Evolutionary conservation across 2,113 vertebrate species (phyloP), one percentile per base, ranked within the genome.

Genomic region (Oryzias curvinotus): DNA sequence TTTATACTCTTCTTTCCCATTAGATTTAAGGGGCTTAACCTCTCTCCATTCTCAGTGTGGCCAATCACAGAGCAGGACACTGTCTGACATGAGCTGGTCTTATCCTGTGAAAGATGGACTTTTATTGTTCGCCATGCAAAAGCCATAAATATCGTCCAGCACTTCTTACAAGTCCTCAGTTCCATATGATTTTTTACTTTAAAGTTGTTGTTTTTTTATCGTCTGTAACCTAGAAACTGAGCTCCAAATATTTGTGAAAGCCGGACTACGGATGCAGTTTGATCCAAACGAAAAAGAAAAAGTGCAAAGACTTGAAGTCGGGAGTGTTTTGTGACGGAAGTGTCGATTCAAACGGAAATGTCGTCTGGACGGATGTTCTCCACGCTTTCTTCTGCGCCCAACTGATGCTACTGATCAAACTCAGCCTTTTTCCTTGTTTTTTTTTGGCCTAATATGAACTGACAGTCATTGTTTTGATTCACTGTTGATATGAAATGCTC

Each of bases 381-480:
- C 0, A 75, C 52, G 65, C 61, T 59, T 23, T 70, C 14, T 48
- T 71, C 49, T 62, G 7, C 26, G 25, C 65, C 72, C 49, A 17
- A 25, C 26, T 71, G 60, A 58, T 85, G 77, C 82, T 83, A 73
- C 65, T 81, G 63, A 64, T 46, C 61, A 59, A 65, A 68, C 67
- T 57, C 62, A 23, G 74, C 62, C 68, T 53, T 62, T 47, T 44
- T 65, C 51, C 18, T 49, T 45, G 17, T 16, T 17, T 68, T 30
- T 28, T 49, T 57, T 75, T 68, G 60, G 71, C 61, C 65, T 53
- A 44, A 86, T 78, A 75, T 82, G 80, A 85, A 80, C 77, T 82
- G 80, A 85, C 83, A 62, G 59, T 56, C 64, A 26, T 52, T 81
- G 50, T 81, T 87, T 7, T 62, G 45, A 76, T 62, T 84, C 71